Evolutionary conservation across 2,888 invertebrate genomes (phyloP), one percentile per base, ranked within the genome.

Genomic region (Parnassius apollo): DNA sequence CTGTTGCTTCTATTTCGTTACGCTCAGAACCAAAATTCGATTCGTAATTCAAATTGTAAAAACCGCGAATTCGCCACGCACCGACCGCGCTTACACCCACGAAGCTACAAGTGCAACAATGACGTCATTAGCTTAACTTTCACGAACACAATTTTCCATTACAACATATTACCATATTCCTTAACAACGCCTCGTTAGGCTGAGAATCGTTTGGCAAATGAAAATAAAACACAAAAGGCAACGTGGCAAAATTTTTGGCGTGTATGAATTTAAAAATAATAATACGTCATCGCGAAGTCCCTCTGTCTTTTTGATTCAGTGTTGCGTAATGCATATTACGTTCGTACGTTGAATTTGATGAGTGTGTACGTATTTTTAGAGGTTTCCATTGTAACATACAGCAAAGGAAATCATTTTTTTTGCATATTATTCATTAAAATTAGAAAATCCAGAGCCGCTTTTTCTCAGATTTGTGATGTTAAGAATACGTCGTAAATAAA

Each of bases 191-290:
- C 0, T 53, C 22, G 12, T 75, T 80, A 70, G 74, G 77, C 70
- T 55, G 61, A 73, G 62, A 71, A 62, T 81, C 57, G 55, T n/a
- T 44, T 71, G 73, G 58, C 51, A 65, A 60, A 64, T 48, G 60
- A 67, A 64, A 68, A 61, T 25, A 60, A 64, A 65, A 69, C 13
- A 59, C 22, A 59, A 59, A 65, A 59, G 48, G 35, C 45, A 50
- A 55, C 63, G 64, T 67, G 60, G 66, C 55, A 62, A 66, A 71
- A 71, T 73, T 71, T 70, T 65, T 74, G 75, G 71, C 73, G 77
- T 82, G 76, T 85, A 86, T 86, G 86, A 88, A 85, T 88, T 89
- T 87, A 81, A 85, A 88, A 87, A 85, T 88, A 88, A 88, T 88
- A 87, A 87, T 83, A 83, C 85, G 82, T 87, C 85, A 87, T 84